phyloP scores from a whole-genome alignment of 2,888 invertebrate genomes.

The Muschampia plurimacula region DNA sequence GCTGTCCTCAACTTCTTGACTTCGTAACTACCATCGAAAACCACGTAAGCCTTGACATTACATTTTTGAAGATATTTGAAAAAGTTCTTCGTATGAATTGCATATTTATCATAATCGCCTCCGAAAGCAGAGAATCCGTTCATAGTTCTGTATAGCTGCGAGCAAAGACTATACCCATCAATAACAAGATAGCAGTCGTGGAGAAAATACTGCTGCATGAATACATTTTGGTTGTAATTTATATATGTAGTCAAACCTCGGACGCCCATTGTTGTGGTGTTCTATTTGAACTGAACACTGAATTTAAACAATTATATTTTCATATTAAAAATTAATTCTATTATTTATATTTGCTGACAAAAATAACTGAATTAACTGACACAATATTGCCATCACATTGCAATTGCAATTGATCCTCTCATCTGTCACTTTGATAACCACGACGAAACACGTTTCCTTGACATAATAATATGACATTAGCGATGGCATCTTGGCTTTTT shows the following conservation, averaged over 20 bases:
- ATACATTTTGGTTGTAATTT: constrained; percentile 87
- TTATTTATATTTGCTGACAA: background rate
- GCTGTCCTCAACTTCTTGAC: constrained; percentile 89
- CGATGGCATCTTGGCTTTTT: too few relatives aligned
- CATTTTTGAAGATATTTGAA: constrained; percentile 90
- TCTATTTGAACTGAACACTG: background rate
- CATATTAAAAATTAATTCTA: background rate
- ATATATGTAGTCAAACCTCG: constrained; percentile 94
- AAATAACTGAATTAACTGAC: too few relatives aligned
- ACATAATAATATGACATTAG: too few relatives aligned
- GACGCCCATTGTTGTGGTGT: constrained; percentile 89
- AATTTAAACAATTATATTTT: too few relatives aligned
- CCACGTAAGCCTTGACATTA: constrained; percentile 89
- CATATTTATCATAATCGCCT: constrained; percentile 93
- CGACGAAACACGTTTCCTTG: too few relatives aligned
- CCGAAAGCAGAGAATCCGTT: constrained; percentile 91
- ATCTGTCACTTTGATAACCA: too few relatives aligned
- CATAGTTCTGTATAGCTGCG: constrained; percentile 88
- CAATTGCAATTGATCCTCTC: too few relatives aligned
- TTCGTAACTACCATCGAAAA: constrained; percentile 93
- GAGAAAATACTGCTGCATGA: constrained; percentile 87
- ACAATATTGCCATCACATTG: too few relatives aligned
- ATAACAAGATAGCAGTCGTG: constrained; percentile 90
- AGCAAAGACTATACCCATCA: constrained; percentile 92
- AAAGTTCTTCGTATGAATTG: constrained; percentile 87